These are phyloP conservation scores for Umimayanthus chanpuru DNA, from an alignment of 92 coral and sea anemone species.

Conservation along the genomic window DNA sequence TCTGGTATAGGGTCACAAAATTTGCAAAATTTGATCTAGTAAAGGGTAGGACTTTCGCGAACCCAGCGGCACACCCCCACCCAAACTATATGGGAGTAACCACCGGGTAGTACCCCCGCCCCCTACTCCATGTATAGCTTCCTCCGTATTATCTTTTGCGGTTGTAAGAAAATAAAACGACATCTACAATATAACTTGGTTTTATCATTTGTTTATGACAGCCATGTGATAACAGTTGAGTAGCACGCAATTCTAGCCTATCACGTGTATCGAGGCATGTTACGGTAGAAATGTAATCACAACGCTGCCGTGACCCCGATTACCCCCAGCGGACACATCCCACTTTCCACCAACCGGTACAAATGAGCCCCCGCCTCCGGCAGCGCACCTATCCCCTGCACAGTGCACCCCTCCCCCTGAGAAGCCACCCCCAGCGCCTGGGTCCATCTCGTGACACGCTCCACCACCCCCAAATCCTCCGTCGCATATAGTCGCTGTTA, in stretches of 20 bases:
- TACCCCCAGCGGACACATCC: not conserved
- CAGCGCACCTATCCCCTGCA: not conserved
- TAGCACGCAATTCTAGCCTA: not conserved
- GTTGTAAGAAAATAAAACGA: too few relatives aligned
- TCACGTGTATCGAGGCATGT: not conserved
- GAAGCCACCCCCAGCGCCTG: conserved; percentile 20
- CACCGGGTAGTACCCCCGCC: too few relatives aligned
- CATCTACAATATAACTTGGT: too few relatives aligned
- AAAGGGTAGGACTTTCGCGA: too few relatives aligned
- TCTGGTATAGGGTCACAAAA: too few relatives aligned
- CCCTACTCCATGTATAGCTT: too few relatives aligned
- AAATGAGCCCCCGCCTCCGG: conserved; percentile 9
- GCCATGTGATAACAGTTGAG: too few relatives aligned
- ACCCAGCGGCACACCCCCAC: too few relatives aligned
- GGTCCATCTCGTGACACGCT: not conserved
- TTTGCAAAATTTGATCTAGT: too few relatives aligned
- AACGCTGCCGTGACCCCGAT: conserved; percentile 10
- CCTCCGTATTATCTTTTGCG: too few relatives aligned
- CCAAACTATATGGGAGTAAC: too few relatives aligned
- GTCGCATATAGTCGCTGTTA: not conserved
- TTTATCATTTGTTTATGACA: too few relatives aligned
- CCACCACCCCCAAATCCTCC: conserved; percentile 26
- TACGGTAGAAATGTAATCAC: not conserved
- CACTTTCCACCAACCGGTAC: not conserved
- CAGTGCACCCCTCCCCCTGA: conserved; percentile 7